Base-by-base conservation (phyloP, 2,113 vertebrate species). In the Tenebrosternarchus preto region DNA sequence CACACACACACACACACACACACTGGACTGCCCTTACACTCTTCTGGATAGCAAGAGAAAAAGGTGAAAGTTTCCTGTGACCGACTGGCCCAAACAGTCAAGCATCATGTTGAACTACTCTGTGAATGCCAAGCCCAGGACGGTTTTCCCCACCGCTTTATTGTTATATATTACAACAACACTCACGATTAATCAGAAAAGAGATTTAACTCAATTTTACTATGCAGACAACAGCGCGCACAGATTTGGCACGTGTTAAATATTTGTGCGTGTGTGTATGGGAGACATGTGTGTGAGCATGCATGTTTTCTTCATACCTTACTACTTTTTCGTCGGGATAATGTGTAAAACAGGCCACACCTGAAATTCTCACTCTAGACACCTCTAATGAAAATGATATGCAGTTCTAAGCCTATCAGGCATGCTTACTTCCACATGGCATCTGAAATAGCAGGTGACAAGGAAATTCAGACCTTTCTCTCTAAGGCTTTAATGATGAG, bases 21-120 rank as follows among this genome's bases (percentile, higher is more conserved):
- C 85, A 87, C 89, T 82, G 85, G 85, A 69, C 79, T 69, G 74
- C 85, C 83, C 82, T 89, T 91, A 92, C 6, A 56, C 50, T 55
- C 76, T 61, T 69, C 4, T 67, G 80, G 60, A 71, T 46, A n/a
- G 94, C 93, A 88, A 87, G 89, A 88, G 90, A 93, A 94, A 92
- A 94, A 94, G 94, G 90, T 91, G 89, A 77, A 83, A 80, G 84
- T 79, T 88, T 83, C 89, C 87, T 88, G 31, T 0, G 1, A 16
- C 12, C n/a, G n/a, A 59, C 39, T 91, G 88, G 89, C 85, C 61
- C 27, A n/a, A 57, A 31, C 39, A 24, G 27, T 56, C 50, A 66
- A 88, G 87, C 88, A 88, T 87, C 83, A 84, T 86, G 87, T 90
- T 88, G 83, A 86, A 83, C 88, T 78, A 76, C 61, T 46, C n/a